Evolutionary conservation across 2,797 vertebrate genomes (phyloP).

Genomic region (Trematomus bernacchii): DNA sequence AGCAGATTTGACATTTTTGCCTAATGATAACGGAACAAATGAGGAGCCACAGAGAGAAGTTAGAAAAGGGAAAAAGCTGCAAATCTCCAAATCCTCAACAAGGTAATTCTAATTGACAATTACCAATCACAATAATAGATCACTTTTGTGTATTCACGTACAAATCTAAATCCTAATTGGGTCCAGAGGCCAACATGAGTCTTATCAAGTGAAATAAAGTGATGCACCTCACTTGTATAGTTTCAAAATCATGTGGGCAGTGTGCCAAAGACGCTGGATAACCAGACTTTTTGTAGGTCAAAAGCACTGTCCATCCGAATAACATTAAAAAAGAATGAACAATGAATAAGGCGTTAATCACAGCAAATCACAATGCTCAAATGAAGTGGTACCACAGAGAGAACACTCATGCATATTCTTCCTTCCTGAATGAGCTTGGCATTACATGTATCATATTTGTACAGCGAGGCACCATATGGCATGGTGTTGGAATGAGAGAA

Average conservation of each 20-base stretch:
- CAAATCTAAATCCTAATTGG: not conserved
- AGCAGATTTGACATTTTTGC: not conserved
- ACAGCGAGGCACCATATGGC: conserved; percentile 68
- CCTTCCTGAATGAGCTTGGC: conserved; percentile 65
- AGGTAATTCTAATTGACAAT: conserved; percentile 4
- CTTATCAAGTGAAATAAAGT: not conserved
- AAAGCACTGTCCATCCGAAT: conserved; percentile 52
- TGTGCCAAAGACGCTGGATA: conserved; percentile 37
- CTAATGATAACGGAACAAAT: not conserved
- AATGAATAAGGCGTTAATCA: conserved; percentile 73
- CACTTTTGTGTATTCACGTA: not conserved
- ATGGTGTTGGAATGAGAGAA: conserved; percentile 48
- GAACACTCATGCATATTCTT: conserved; percentile 66
- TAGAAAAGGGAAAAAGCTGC: not conserved
- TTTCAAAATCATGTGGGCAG: conserved; percentile 5
- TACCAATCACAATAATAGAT: not conserved
- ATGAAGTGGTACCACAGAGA: conserved; percentile 62
- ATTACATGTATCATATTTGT: conserved; percentile 59
- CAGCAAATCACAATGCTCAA: conserved; percentile 51
- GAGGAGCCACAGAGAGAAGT: not conserved
- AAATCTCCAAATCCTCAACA: not conserved
- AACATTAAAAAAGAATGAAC: conserved; percentile 64
- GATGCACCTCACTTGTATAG: conserved; percentile 8
- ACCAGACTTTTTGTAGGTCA: conserved; percentile 43
- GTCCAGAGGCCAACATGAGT: not conserved